phyloP scores from a whole-genome alignment of 53 echinoderm and acorn worm species.

The Mesocentrotus franciscanus region DNA sequence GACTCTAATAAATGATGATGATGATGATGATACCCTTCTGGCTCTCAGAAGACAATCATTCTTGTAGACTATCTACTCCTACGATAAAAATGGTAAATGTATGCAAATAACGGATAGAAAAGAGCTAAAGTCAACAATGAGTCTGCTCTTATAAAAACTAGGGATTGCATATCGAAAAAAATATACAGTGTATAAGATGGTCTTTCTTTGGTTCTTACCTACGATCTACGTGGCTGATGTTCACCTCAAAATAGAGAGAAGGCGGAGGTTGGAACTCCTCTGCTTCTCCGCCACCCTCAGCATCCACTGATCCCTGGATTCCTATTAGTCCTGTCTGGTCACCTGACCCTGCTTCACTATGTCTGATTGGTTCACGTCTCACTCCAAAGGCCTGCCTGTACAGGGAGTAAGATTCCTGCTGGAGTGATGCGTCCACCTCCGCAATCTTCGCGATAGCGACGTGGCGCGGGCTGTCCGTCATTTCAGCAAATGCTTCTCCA shows the following conservation, averaged over 20 bases:
- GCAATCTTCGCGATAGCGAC: slow-evolving; percentile 61
- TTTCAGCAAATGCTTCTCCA: slow-evolving; percentile 70
- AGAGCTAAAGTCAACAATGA: no score
- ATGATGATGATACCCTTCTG: no score
- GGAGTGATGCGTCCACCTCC: slow-evolving; percentile 55
- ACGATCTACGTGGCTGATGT: slow-evolving; percentile 49
- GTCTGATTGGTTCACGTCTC: slow-evolving; percentile 59
- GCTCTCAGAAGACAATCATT: no score
- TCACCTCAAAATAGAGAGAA: slow-evolving; percentile 82
- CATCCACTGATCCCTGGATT: slow-evolving; percentile 35
- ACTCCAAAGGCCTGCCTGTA: background rate
- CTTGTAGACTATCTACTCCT: no score
- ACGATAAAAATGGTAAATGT: no score
- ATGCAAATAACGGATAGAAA: no score
- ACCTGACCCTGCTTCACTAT: slow-evolving; percentile 29
- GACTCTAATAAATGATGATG: no score
- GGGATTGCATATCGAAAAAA: no score
- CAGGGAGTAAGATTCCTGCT: background rate
- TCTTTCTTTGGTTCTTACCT: background rate
- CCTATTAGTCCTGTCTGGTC: slow-evolving; percentile 60
- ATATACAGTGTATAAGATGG: no score
- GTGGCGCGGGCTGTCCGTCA: slow-evolving; percentile 65
- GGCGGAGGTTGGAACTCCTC: slow-evolving; percentile 69
- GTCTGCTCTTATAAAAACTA: no score
- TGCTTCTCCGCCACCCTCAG: slow-evolving; percentile 66